Base-by-base conservation (phyloP, 2,888 invertebrate genomes). In the Caenorhabditis panamensis region DNA sequence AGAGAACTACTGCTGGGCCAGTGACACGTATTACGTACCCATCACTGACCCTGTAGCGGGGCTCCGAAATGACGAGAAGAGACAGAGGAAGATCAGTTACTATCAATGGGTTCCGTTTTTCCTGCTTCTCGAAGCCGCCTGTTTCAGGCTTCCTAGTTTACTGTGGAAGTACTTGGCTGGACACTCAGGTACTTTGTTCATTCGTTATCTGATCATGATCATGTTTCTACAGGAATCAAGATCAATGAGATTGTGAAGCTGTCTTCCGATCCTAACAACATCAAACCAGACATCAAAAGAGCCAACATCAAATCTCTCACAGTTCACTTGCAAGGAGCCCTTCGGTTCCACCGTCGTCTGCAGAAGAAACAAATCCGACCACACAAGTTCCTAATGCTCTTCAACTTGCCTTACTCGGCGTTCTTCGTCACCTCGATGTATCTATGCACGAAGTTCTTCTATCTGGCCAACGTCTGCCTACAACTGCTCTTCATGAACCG, bases 21-120 rank as follows among this genome's bases (percentile, higher is more conserved):
- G 87, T 62, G 87, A 88, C 78, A 90, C 90, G 16, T 90, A 90
- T 73, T 89, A 83, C 63, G 86, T 91, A 28, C 86, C 88, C 2
- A 87, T 89, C 56, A 78, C 69, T n/a, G 82, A 85, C 24, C 77
- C 83, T 1, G 88, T 87, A 1, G 88, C 90, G 11, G 87, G 87
- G 20, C 68, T 89, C 47, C 82, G 82, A 18, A 62, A 47, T 6
- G 69, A 80, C 6, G 89, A 88, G 37, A 85, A 86, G 20, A 37
- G 86, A 24, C 78, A 86, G 36, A 73, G 87, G 58, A 82, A 62
- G 49, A 89, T 89, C 69, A 86, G 86, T 73, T 89, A 89, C 68
- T 89, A 89, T 73, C 89, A 88, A 64, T 88, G 89, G 90, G 89
- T 90, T 18, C 90, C 90, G 3, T 90, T 90, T 77, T 90, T 90